A percentile compares a stretch with the other conserved stretches of the same genome.
Evolutionary conservation across 2,113 vertebrate genomes (phyloP).

Genomic region (Motacilla tschutschensis): DNA sequence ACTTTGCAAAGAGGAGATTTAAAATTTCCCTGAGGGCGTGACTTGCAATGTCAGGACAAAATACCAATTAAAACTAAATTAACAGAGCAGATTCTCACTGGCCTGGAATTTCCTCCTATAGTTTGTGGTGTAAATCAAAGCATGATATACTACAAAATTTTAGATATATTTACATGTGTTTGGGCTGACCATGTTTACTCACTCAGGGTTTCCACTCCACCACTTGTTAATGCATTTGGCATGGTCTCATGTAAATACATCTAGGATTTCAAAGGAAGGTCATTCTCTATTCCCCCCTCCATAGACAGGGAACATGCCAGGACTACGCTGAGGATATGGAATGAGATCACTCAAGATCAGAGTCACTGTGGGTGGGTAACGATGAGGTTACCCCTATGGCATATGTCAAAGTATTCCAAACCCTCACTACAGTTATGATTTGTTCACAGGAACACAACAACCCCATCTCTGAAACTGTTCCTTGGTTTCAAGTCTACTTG

Average conservation of each 20-base stretch:
- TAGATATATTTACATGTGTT: conserved; percentile 5
- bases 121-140: conserved; percentile 16
- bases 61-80: neutral
- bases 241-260: conserved; percentile 35
- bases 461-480: neutral
- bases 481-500: conserved; percentile 14
- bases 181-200: conserved; percentile 42
- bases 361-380: conserved; percentile 31
- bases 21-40: neutral
- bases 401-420: neutral
- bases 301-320: conserved; percentile 11
- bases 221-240: conserved; percentile 53
- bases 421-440: conserved; percentile 2
- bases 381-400: conserved; percentile 37
- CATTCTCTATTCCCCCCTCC: neutral
- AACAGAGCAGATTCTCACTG: neutral
- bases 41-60: neutral
- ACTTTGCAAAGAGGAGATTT: neutral
- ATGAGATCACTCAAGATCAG: conserved; percentile 48
- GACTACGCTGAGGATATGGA: conserved; percentile 38
- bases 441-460: conserved; percentile 41
- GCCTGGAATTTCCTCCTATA: neutral
- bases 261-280: conserved; percentile 53
- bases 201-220: conserved; percentile 29
- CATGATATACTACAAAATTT: neutral